These are phyloP conservation scores for Urosaurus nigricauda DNA, from an alignment of 2,797 vertebrate species.

Conservation along the genomic window DNA sequence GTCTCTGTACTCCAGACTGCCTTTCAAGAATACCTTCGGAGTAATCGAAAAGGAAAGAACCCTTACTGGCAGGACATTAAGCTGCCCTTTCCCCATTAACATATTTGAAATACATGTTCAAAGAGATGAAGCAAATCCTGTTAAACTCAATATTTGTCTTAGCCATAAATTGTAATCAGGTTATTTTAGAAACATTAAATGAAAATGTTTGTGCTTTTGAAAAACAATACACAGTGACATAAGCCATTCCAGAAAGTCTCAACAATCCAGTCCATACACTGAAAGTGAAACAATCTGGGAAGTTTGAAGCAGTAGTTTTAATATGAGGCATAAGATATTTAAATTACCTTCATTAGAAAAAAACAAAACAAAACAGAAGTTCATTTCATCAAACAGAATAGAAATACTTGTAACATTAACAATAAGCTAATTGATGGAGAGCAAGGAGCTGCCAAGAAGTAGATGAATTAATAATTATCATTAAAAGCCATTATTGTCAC, in stretches of 20 bases:
- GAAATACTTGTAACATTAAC: constrained; percentile 41
- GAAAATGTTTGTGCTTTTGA: too few relatives aligned
- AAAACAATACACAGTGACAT: neutral
- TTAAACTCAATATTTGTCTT: neutral
- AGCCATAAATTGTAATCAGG: neutral
- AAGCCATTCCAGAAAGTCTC: neutral
- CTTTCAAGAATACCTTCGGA: neutral
- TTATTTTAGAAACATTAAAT: constrained; percentile 2
- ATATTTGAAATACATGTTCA: constrained; percentile 13
- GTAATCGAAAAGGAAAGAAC: neutral
- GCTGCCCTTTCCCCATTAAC: neutral
- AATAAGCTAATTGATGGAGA: constrained; percentile 54
- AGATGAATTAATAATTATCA: constrained; percentile 17
- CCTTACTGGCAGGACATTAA: neutral
- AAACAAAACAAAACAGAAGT: constrained; percentile 24
- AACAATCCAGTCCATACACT: neutral
- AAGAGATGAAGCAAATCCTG: neutral
- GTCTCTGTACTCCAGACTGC: neutral
- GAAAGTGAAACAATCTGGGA: neutral
- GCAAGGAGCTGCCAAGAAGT: constrained; percentile 47
- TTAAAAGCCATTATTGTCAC: constrained; percentile 28
- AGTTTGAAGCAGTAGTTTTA: neutral
- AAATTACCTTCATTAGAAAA: neutral
- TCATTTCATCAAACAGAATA: constrained; percentile 49
- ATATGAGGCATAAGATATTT: neutral